Base-by-base conservation (phyloP, 2,797 vertebrate genomes). In the Thripadectes ignobilis region DNA sequence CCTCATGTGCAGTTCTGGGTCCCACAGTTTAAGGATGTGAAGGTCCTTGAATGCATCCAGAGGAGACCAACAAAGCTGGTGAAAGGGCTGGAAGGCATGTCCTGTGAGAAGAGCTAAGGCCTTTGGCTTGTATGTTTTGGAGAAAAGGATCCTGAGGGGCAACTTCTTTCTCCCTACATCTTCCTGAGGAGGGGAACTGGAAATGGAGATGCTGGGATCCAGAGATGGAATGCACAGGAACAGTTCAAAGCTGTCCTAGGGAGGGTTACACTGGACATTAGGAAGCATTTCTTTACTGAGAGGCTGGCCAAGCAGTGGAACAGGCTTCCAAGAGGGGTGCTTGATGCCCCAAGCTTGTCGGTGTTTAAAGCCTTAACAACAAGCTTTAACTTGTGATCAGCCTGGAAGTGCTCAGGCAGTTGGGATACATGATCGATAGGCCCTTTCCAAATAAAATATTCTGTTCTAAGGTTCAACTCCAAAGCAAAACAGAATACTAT, bases 171-270 rank as follows among this genome's bases (percentile, higher is more conserved):
- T 46, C n/a, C 61, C 52, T 26, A 26, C 4, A 34, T n/a, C 19
- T 39, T 43, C 51, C 14, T 19, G 8, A 51, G 5, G 2, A 72
- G 15, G 2, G 7, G 21, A 48, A 1, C 6, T 6, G 19, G 46
- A 30, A 61, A 63, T 3, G 6, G 7, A 48, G 11, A 7, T 55
- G 22, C 34, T 43, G 34, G 22, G 6, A 45, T 57, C 11, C 38
- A 58, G 14, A 4, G 2, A 36, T 12, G 34, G 23, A 20, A 36
- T 10, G 1, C 1, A 2, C 3, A 9, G 21, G 15, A 75, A 55
- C 4, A 8, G 18, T 41, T 45, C 34, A 83, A n/a, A 80, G 58
- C 41, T 76, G 27, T 26, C 1, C 19, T 8, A 23, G 15, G 21
- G 4, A 79, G 23, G 45, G 14, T 85, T 15, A 22, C 8, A 18